Base-by-base conservation (phyloP, 1,140 invertebrate genomes). In the Eufriesea mexicana region DNA sequence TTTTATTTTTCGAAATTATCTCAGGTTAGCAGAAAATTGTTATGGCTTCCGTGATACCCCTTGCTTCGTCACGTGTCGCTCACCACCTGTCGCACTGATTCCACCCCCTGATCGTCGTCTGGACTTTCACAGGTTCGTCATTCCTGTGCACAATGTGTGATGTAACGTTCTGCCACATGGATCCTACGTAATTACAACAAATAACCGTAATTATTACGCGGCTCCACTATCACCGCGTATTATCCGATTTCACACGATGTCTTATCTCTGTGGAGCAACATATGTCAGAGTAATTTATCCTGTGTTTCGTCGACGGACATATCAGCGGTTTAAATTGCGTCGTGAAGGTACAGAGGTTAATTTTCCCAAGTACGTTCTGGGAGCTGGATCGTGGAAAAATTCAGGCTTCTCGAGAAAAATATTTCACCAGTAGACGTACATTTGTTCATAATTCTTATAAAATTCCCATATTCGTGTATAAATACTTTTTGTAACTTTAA, bases 171-270 rank as follows among this genome's bases (percentile, higher is more conserved):
- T 18, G 2, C 23, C 57, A 79, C 71, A 62, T 59, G 78, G 61
- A 66, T 71, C 59, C n/a, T 10, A 49, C 23, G 55, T 84, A 86
- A 88, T 88, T 88, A 88, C 57, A 49, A 68, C 66, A 78, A 87
- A 87, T 86, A 54, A 84, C 71, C 35, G 14, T 86, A 87, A 87
- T 86, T 86, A 87, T 28, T 74, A 81, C 12, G 51, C 45, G 23
- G 35, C 51, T 51, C 18, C 55, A 5, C 47, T 78, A 82, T 82
- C 55, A 28, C 20, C 14, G 16, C 14, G 35, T n/a, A 28, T 59
- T 28, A 77, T 77, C 64, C 57, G 57, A 83, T 83, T 83, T 83
- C 81, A 55, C 81, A 83, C 81, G 75, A 71, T 83, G 23, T 20
- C 81, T 71, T 77, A 77, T 77, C 66, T 54, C 20, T 18, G 25